Conservation (phyloP, 2,888 invertebrate species). For the Amblyjoppa fuscipennis region DNA sequence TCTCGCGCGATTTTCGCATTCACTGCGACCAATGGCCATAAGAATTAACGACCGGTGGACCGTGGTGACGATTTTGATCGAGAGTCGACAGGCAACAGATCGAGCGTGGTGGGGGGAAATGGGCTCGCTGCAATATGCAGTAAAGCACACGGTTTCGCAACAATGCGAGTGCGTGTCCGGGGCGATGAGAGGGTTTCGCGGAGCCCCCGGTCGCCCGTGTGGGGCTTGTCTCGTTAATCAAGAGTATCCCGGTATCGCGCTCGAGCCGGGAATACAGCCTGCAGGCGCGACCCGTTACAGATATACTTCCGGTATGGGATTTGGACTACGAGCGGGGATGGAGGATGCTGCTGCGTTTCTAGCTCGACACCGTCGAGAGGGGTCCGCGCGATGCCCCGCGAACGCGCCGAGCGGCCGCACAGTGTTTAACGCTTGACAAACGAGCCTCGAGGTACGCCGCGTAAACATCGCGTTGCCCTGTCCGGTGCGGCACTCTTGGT, state of each 20-base stretch:
- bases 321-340: constrained; percentile 64
- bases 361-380: constrained; percentile 41
- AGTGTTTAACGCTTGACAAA: constrained; percentile 83
- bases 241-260: constrained; percentile 79
- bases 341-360: constrained; percentile 8
- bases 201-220: constrained; percentile 66
- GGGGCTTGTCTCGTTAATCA: constrained; percentile 82
- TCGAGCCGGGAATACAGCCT: constrained; percentile 65
- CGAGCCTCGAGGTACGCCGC: constrained; percentile 77
- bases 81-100: neutral
- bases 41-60: neutral
- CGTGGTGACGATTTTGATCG: neutral
- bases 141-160: constrained; percentile 79
- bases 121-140: constrained; percentile 77
- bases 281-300: constrained; percentile 19
- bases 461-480: constrained; percentile 76
- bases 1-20: no score
- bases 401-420: constrained; percentile 60
- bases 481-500: constrained; percentile 36
- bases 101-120: neutral
- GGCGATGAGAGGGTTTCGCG: constrained; percentile 31
- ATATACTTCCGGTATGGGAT: constrained; percentile 42
- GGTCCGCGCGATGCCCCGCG: constrained; percentile 31
- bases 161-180: constrained; percentile 74
- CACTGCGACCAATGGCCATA: no score